These are phyloP conservation scores for Ochropleura plecta DNA, from an alignment of 2,888 invertebrate species.

Conservation along the genomic window DNA sequence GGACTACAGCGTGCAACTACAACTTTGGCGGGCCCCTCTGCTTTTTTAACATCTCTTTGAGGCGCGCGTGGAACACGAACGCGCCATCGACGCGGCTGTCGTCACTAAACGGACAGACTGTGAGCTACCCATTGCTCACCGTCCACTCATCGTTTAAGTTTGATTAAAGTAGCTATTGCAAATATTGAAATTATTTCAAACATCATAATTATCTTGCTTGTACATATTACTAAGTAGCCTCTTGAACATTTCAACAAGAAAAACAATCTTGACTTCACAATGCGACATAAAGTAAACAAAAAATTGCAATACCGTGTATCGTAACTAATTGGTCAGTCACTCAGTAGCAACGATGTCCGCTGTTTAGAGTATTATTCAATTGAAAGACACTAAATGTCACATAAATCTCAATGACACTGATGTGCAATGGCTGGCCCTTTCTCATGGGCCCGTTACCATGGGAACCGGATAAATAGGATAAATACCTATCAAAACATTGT, in stretches of 20 bases:
- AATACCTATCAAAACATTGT: conserved; percentile 49
- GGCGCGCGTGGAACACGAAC: too few species aligned
- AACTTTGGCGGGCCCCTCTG: too few species aligned
- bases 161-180: not conserved
- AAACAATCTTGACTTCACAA: not conserved
- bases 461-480: conserved; percentile 63
- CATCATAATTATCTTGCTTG: not conserved
- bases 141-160: not conserved
- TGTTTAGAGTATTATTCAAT: conserved; percentile 65
- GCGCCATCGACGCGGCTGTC: too few species aligned
- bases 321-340: conserved; percentile 49
- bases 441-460: conserved; percentile 65
- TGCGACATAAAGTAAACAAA: conserved; percentile 23
- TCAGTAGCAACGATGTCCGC: conserved; percentile 54
- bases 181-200: not conserved
- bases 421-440: conserved; percentile 65
- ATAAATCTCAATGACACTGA: conserved; percentile 77
- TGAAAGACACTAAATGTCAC: conserved; percentile 61
- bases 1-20: too few species aligned
- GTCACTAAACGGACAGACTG: too few species aligned
- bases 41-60: too few species aligned
- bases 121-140: too few species aligned
- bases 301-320: conserved; percentile 48
- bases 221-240: not conserved
- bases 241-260: conserved; percentile 1